Base-by-base conservation (phyloP, 2,797 vertebrate species). In the Tokudaia muenninki region DNA sequence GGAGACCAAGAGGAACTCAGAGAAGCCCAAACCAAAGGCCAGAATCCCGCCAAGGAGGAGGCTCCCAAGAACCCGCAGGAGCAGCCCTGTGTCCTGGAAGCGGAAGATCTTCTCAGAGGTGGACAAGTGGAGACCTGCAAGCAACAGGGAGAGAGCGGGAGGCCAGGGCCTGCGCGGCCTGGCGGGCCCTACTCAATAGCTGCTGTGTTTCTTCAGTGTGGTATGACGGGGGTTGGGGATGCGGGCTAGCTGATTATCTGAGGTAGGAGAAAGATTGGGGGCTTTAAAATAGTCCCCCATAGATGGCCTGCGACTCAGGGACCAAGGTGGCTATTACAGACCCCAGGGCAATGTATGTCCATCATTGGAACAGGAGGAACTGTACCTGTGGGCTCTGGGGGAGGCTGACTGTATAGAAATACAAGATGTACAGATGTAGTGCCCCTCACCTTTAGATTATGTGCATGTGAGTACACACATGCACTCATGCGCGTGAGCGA, bases 21-120 rank as follows among this genome's bases (percentile, higher is more conserved):
- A 99, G 98, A 99, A 99, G 97, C 99, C 99, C 90, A 99, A 98
- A 50, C 99, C 99, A 79, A 99, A 99, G 92, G 99, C 99, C 95
- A 99, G 98, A 3, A 98, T 52, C 59, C 99, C 99, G 0, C 99
- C 99, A 3, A 99, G 79, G 84, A 99, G 98, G 96, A 99, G 99
- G 14, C 98, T 98, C 87, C 99, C 93, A 44, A 99, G 95, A 0
- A 99, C 98, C 89, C 98, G 96, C 63, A 99, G 98, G 89, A 99
- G 98, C 50, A 98, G 98, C 10, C 98, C 98, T 9, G 98, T 94
- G 95, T 99, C 99, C 1, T 98, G 98, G 98, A 98, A 99, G 95
- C 97, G 98, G 98, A 99, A 99, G 86, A 99, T 97, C 98, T 99
- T 99, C 94, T 99, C 99, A 0, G 99, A 99, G 3, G 98, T 97